Conservation (phyloP, 2,888 invertebrate genomes). For the Drosophila atroscutellata region DNA sequence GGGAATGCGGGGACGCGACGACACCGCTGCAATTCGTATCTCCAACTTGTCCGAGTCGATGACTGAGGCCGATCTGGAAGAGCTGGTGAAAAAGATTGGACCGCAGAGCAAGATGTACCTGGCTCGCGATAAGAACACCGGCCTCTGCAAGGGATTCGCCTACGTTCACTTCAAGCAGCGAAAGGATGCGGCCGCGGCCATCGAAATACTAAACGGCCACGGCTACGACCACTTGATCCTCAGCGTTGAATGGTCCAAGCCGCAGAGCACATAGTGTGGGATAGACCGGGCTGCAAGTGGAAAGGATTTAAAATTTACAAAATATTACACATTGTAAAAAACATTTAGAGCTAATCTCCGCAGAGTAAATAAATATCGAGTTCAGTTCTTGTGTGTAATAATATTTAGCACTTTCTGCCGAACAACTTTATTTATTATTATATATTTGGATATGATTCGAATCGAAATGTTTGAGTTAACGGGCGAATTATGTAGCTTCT, state of each 20-base stretch:
- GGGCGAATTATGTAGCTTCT: neutral
- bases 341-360: neutral
- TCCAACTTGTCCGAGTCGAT: slow-evolving; percentile 99
- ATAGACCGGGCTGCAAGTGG: neutral
- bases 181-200: slow-evolving; percentile 96
- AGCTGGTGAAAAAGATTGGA: slow-evolving; percentile 97
- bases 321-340: neutral
- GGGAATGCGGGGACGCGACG: slow-evolving; percentile 89
- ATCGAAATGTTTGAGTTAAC: neutral
- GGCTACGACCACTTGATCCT: slow-evolving; percentile 99
- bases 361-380: neutral
- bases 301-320: neutral
- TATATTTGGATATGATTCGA: neutral
- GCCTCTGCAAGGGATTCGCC: slow-evolving; percentile 98
- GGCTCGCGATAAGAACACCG: slow-evolving; percentile 96
- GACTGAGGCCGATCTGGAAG: slow-evolving; percentile 97
- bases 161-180: slow-evolving; percentile 98
- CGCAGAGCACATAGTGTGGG: slow-evolving; percentile 85
- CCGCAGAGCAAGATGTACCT: slow-evolving; percentile 96
- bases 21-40: slow-evolving; percentile 96
- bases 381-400: neutral
- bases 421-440: neutral
- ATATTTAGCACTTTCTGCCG: neutral
- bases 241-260: slow-evolving; percentile 99
- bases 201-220: slow-evolving; percentile 94